Base-by-base conservation (phyloP, 2,113 vertebrate genomes). In the Oncorhynchus kisutch region DNA sequence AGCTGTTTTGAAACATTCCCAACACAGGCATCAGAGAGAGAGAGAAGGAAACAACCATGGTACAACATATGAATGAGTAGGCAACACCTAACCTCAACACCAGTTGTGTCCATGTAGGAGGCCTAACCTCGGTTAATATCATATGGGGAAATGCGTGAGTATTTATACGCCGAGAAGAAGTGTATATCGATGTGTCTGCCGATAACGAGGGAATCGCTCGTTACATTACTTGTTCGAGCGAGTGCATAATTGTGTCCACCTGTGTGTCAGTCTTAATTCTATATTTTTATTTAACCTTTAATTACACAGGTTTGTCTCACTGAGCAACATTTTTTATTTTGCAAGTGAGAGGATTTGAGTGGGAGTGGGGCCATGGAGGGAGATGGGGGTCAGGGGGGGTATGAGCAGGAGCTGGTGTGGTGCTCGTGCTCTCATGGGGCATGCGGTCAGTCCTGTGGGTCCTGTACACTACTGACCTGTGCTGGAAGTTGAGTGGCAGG, bases 401-500 rank as follows among this genome's bases (percentile, higher is more conserved):
- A 90, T 89, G 90, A 91, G 83, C 86, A 86, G 87, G 86, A 66
- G 57, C 51, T 88, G 86, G 88, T 89, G 85, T 86, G 90, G 90
- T 86, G 88, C 89, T 54, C 51, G 90, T 86, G 88, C 89, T 54
- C 51, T 18, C 12, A 54, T 54, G 51, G 51, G 51, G 12, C 51
- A 54, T 54, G 51, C 51, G 16, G 14, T 54, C 13, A 1, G 51
- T 54, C 51, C 16, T 45, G 34, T 39, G 34, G 34, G 49, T 51
- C 49, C 49, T 85, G 90, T 91, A 89, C 91, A 87, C 88, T 93
- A 94, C 92, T 93, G 91, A 94, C 92, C 93, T 94, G 92, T 94
- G 91, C 90, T 94, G 91, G 91, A 94, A 93, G 92, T 94, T 93
- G 92, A 94, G 90, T 88, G 92, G 92, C 91, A 94, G 92, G 89